Base-by-base conservation (phyloP, 2,888 invertebrate genomes). In the Chrysolina oricalcia region DNA sequence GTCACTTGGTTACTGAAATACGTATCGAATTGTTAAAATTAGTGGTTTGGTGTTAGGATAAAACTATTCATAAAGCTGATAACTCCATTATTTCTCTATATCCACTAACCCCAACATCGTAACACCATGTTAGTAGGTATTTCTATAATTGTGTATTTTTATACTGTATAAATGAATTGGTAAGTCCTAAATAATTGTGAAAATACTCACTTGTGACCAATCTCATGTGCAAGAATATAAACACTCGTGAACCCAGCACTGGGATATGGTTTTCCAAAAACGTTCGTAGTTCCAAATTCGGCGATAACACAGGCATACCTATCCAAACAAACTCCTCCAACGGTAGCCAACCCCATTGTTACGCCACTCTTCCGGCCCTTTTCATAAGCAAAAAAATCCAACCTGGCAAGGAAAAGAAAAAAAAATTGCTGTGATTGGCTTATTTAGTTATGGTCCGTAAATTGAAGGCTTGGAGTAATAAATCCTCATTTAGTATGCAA, bases 201-300 rank as follows among this genome's bases (percentile, higher is more conserved):
- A 40, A 43, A 35, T 46, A 90, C 91, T 89, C 91, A 95, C 95
- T 95, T 95, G 88, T 94, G 95, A 78, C 95, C 95, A 76, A 96
- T 95, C 90, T 95, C 96, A 87, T 95, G 95, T 0, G 95, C 95
- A 78, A 95, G 91, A 85, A 95, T 94, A 88, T 94, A 95, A 83
- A 95, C 93, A 67, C 95, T 94, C 19, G 94, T 94, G 87, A 95
- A 95, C n/a, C 95, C 95, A 27, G 95, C 94, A 48, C 95, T 95
- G 5, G 95, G 95, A 88, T 94, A 95, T 1, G 95, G 95, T 78
- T 94, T 93, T 64, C 95, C 94, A 82, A 93, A 92, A 59, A 91
- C 88, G 88, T 94, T 94, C 0, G 92, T 92, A 0, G 93, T 92
- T 56, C 95, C 95, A 81, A 95, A 91, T 90, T 96, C 95, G 1